These are phyloP conservation scores for Ataeniobius toweri DNA, from an alignment of 2,797 vertebrate species.

Conservation along the genomic window DNA sequence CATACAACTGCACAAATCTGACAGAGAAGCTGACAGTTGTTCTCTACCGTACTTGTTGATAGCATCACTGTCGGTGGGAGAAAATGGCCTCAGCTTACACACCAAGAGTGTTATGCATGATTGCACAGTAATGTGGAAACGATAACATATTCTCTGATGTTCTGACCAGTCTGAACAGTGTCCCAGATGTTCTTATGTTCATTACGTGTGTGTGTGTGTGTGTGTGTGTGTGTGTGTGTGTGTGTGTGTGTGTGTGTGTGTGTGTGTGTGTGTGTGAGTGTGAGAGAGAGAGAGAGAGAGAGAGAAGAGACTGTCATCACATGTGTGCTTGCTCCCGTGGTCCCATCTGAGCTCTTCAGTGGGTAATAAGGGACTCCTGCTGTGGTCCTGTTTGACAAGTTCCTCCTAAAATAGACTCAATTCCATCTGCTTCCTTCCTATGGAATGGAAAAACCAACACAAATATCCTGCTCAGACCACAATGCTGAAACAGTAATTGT, in stretches of 20 bases:
- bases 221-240: not conserved
- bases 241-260: no score
- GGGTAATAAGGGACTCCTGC: slow-evolving; percentile 52
- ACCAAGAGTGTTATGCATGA: slow-evolving; percentile 10
- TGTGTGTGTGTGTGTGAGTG: slow-evolving; percentile 6
- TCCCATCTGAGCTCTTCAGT: slow-evolving; percentile 68
- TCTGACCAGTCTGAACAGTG: slow-evolving; percentile 6
- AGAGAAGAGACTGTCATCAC: not conserved
- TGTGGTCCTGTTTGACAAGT: slow-evolving; percentile 57
- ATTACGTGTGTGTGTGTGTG: slow-evolving; percentile 5
- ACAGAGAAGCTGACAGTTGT: not conserved
- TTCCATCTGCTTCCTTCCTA: slow-evolving; percentile 46
- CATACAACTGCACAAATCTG: not conserved
- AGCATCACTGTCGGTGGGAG: slow-evolving; percentile 15
- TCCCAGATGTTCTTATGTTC: slow-evolving; percentile 33
- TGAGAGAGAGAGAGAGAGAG: not conserved
- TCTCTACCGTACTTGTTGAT: not conserved
- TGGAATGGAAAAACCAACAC: slow-evolving; percentile 34
- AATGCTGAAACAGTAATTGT: slow-evolving; percentile 47
- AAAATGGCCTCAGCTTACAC: slow-evolving; percentile 6
- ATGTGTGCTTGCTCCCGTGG: slow-evolving; percentile 27
- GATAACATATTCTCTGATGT: slow-evolving; percentile 18
- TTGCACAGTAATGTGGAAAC: slow-evolving; percentile 13
- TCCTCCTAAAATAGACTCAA: slow-evolving; percentile 62
- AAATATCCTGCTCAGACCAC: slow-evolving; percentile 16